phyloP scores from a whole-genome alignment of 2,113 vertebrate species.

The Pterocles orientalis region DNA sequence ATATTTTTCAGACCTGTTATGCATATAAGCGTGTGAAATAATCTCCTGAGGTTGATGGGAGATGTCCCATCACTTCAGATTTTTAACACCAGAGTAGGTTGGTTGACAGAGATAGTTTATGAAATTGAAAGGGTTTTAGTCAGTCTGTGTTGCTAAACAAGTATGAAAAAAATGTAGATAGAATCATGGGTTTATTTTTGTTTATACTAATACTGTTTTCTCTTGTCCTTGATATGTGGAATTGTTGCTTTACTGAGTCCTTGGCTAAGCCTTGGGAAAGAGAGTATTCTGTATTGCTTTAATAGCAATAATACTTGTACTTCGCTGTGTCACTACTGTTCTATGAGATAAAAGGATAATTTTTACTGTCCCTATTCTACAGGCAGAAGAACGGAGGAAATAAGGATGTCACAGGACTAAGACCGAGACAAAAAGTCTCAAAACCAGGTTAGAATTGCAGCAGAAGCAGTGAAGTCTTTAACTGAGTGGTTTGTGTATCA shows the following conservation, averaged over 20 bases:
- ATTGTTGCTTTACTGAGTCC: conserved; percentile 37
- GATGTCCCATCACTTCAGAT: not conserved
- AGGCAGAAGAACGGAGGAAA: not conserved
- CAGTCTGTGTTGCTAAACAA: conserved; percentile 4
- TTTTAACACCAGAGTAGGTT: not conserved
- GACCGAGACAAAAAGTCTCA: not conserved
- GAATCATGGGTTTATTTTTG: conserved; percentile 4
- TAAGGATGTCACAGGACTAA: not conserved
- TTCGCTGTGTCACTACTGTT: not conserved
- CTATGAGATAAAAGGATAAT: not conserved
- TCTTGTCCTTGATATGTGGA: conserved; percentile 19
- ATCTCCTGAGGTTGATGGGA: not conserved
- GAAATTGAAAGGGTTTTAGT: not conserved
- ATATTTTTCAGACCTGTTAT: not conserved
- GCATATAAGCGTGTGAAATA: not conserved
- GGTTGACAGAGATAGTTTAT: not conserved
- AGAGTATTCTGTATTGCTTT: not conserved
- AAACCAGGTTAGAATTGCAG: not conserved
- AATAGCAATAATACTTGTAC: not conserved
- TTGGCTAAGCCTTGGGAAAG: conserved; percentile 20
- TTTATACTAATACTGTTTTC: conserved; percentile 39
- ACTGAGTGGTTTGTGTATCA: not conserved
- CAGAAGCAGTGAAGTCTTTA: not conserved
- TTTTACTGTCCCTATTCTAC: not conserved
- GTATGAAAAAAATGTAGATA: conserved; percentile 22